Percentiles rank a stretch among this genome's conserved stretches.
Conservation (phyloP, 2,888 invertebrate genomes). For the Melinaea menophilus region DNA sequence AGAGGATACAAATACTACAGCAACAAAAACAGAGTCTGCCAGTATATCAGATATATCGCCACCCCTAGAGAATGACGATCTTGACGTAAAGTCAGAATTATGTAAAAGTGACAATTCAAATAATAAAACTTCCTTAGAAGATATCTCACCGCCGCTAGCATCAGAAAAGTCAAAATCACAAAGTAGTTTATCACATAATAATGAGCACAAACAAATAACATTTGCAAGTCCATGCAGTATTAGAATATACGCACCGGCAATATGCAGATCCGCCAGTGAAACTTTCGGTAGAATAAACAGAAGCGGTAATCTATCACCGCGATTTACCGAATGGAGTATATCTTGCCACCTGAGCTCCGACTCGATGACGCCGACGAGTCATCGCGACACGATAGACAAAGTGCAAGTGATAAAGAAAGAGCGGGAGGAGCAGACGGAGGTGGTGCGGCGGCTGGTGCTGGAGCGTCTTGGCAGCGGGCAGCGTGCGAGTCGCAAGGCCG, state of each 20-base stretch:
- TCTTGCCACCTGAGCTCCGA: constrained; percentile 47
- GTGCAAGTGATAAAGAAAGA: constrained; percentile 88
- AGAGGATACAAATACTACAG: constrained; percentile 35
- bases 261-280: constrained; percentile 52
- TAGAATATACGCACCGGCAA: constrained; percentile 61
- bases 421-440: constrained; percentile 88
- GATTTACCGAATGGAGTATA: constrained; percentile 45
- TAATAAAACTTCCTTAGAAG: constrained; percentile 41
- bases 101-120: constrained; percentile 17
- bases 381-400: constrained; percentile 77
- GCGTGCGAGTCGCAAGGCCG: constrained; percentile 42
- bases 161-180: constrained; percentile 45
- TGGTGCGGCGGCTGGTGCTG: constrained; percentile 90
- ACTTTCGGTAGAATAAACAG: constrained; percentile 55
- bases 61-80: constrained; percentile 45
- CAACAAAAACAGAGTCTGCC: constrained; percentile 46
- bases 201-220: constrained; percentile 26
- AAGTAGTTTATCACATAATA: constrained; percentile 19
- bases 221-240: constrained; percentile 46
- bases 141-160: constrained; percentile 53
- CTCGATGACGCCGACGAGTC: constrained; percentile 54
- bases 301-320: constrained; percentile 47
- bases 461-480: constrained; percentile 79
- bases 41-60: constrained; percentile 59
- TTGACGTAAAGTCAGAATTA: constrained; percentile 25